These are phyloP conservation scores for Melitaea athalia DNA, from an alignment of 2,888 invertebrate species.

Conservation along the genomic window DNA sequence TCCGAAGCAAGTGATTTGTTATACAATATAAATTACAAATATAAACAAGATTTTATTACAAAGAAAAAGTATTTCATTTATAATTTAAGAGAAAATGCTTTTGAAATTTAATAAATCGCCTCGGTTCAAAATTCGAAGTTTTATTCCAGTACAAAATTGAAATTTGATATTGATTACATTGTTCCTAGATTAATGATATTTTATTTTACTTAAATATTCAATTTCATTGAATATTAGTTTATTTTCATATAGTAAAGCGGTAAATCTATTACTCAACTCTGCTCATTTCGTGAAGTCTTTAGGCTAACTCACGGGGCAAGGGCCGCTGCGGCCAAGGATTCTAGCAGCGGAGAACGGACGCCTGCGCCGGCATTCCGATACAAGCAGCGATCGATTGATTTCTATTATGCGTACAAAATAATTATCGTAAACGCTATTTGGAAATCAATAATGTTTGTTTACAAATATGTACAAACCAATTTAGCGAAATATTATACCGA, in stretches of 20 bases:
- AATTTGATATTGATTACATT: no score
- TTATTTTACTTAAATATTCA: not conserved
- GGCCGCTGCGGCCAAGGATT: conserved; percentile 47
- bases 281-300: conserved; percentile 32
- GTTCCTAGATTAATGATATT: not conserved
- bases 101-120: not conserved
- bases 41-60: not conserved
- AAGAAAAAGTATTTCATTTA: not conserved
- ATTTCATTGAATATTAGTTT: conserved; percentile 5
- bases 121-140: no score
- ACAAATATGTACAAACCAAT: not conserved
- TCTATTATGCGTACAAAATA: not conserved
- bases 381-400: conserved; percentile 15
- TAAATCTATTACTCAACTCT: conserved; percentile 24
- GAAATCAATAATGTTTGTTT: not conserved
- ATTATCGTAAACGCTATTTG: not conserved
- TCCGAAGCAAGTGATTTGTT: not conserved
- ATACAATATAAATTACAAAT: not conserved
- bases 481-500: no score
- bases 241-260: conserved; percentile 1
- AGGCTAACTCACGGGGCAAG: conserved; percentile 42
- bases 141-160: no score
- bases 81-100: not conserved
- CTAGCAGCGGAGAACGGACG: conserved; percentile 41
- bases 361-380: conserved; percentile 31